Conservation (phyloP, 2,113 vertebrate species). For the Halichoeres trimaculatus region DNA sequence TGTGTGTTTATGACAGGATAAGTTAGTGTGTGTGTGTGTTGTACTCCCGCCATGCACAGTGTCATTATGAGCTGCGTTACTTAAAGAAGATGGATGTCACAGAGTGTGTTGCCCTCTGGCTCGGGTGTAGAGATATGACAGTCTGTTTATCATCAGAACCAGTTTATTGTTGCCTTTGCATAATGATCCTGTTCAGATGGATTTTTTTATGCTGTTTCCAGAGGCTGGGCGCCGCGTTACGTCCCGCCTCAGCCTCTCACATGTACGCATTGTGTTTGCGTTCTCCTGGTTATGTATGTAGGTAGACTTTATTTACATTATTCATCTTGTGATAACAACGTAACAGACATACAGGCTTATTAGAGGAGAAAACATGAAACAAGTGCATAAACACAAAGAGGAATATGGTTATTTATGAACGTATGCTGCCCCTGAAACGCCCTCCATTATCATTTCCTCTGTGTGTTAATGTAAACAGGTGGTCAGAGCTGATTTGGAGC, state of each 20-base stretch:
- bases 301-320: constrained; percentile 9
- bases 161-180: constrained; percentile 77
- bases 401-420: constrained; percentile 34
- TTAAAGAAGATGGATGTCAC: constrained; percentile 80
- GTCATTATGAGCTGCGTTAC: constrained; percentile 65
- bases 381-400: not conserved
- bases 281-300: not conserved
- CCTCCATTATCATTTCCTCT: constrained; percentile 19
- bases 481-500: constrained; percentile 8
- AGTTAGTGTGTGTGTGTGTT: constrained; percentile 5
- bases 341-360: not conserved
- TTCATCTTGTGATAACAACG: constrained; percentile 20
- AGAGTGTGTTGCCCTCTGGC: constrained; percentile 76
- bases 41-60: constrained; percentile 38
- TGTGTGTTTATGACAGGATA: constrained; percentile 34
- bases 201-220: constrained; percentile 60
- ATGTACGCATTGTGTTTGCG: constrained; percentile 14
- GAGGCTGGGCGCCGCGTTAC: constrained; percentile 49
- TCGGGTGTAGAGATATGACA: constrained; percentile 72
- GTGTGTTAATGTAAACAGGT: constrained; percentile 22
- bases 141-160: constrained; percentile 75
- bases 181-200: constrained; percentile 74
- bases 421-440: constrained; percentile 18
- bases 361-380: not conserved
- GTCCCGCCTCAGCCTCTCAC: constrained; percentile 33